Percentiles rank a stretch among this genome's conserved stretches.
Conservation (phyloP, 2,888 invertebrate species). For the Drosophila atripex region DNA sequence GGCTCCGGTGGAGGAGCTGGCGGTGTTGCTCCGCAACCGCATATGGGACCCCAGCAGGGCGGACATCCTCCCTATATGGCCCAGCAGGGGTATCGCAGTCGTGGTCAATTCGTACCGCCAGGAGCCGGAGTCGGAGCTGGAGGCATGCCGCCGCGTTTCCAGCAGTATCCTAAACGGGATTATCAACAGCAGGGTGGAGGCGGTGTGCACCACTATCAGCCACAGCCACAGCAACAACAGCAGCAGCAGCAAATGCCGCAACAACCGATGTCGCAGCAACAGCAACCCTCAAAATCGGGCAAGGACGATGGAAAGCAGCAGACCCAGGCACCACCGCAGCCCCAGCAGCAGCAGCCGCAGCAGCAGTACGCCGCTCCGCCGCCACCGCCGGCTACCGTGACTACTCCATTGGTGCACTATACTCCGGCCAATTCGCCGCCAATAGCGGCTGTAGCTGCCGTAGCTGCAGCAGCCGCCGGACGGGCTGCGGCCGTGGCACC, state of each 20-base stretch:
- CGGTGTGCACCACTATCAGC: constrained; percentile 42
- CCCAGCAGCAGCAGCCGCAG: constrained; percentile 37
- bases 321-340: constrained; percentile 39
- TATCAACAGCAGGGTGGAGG: constrained; percentile 65
- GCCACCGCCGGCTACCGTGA: constrained; percentile 63
- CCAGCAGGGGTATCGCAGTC: constrained; percentile 76
- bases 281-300: constrained; percentile 61
- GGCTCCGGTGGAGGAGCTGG: constrained; percentile 27
- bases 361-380: constrained; percentile 59
- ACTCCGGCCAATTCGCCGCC: constrained; percentile 82
- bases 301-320: constrained; percentile 18
- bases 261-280: constrained; percentile 65
- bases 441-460: constrained; percentile 72
- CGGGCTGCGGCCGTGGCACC: constrained; percentile 55
- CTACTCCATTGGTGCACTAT: constrained; percentile 68
- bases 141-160: constrained; percentile 78
- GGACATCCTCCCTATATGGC: constrained; percentile 74
- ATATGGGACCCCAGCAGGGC: constrained; percentile 59
- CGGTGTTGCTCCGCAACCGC: constrained; percentile 66
- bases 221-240: constrained; percentile 70
- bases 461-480: constrained; percentile 50
- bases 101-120: constrained; percentile 79
- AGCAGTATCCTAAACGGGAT: constrained; percentile 82
- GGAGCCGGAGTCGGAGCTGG: constrained; percentile 64
- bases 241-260: constrained; percentile 64